These are phyloP conservation scores for Drosophila maculinotata DNA, from an alignment of 2,888 invertebrate genomes.

Conservation along the genomic window DNA sequence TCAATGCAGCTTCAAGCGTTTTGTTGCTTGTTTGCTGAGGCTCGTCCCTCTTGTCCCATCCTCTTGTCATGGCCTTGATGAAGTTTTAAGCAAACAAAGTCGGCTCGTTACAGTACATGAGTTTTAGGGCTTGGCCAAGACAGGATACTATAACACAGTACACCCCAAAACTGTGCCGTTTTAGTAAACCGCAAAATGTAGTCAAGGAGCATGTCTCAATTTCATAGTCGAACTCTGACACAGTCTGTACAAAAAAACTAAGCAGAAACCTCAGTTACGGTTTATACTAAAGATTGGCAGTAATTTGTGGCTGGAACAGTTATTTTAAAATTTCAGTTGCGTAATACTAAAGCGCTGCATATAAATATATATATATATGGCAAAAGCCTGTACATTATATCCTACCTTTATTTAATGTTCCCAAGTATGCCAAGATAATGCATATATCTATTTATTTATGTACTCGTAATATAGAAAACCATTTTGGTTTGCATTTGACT, in stretches of 20 bases:
- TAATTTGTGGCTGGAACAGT: constrained; percentile 20
- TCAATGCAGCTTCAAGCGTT: constrained; percentile 62
- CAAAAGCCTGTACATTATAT: not conserved
- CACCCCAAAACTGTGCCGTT: constrained; percentile 20
- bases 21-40: constrained; percentile 50
- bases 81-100: constrained; percentile 73
- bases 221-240: constrained; percentile 53
- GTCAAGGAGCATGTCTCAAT: constrained; percentile 73
- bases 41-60: constrained; percentile 6
- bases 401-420: constrained; percentile 18
- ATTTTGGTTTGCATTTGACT: constrained; percentile 54
- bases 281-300: constrained; percentile 5
- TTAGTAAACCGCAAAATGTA: constrained; percentile 68
- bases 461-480: constrained; percentile 23
- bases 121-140: constrained; percentile 33
- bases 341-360: not conserved
- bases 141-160: not conserved
- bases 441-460: constrained; percentile 28
- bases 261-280: constrained; percentile 18
- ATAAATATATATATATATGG: not conserved
- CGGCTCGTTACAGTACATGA: constrained; percentile 65
- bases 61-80: constrained; percentile 67
- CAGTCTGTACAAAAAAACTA: not conserved
- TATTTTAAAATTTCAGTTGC: constrained; percentile 5
- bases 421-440: constrained; percentile 4